phyloP scores from a whole-genome alignment of 2,888 invertebrate species.

The Drosophila affinis region DNA sequence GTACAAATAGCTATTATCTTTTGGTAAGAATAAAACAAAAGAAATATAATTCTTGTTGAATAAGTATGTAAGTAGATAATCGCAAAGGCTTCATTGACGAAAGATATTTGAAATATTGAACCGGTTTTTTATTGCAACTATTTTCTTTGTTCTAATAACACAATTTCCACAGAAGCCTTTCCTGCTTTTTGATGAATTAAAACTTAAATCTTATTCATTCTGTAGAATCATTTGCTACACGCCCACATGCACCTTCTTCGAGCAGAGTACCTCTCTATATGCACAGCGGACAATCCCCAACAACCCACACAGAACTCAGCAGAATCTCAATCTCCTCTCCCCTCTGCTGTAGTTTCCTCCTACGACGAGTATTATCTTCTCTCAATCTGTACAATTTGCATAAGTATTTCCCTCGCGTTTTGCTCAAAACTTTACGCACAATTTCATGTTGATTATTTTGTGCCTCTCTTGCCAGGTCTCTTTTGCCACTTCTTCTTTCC shows the following conservation, averaged over 20 bases:
- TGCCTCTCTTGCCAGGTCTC: background rate
- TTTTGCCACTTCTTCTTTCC: background rate
- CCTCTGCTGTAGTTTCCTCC: background rate
- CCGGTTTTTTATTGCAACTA: too few relatives aligned
- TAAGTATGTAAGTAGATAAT: too few relatives aligned
- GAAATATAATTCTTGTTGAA: too few relatives aligned
- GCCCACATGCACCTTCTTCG: background rate
- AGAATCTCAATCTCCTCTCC: background rate
- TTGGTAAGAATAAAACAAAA: too few relatives aligned
- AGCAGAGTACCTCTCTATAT: too few relatives aligned
- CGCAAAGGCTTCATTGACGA: too few relatives aligned
- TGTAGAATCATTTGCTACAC: background rate
- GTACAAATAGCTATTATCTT: too few relatives aligned
- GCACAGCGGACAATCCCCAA: background rate
- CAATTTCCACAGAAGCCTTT: too few relatives aligned
- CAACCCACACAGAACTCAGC: conserved; percentile 1
- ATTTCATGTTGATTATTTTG: conserved; percentile 57
- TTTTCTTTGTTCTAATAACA: too few relatives aligned
- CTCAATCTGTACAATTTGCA: conserved; percentile 8
- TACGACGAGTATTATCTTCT: conserved; percentile 2
- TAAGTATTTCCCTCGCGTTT: conserved; percentile 15
- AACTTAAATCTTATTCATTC: background rate
- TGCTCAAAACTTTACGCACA: conserved; percentile 56
- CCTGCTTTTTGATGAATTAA: background rate
- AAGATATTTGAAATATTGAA: too few relatives aligned